phyloP scores from a whole-genome alignment of 2,113 vertebrate genomes.

The rabbit (Oryctolagus cuniculus) region DNA sequence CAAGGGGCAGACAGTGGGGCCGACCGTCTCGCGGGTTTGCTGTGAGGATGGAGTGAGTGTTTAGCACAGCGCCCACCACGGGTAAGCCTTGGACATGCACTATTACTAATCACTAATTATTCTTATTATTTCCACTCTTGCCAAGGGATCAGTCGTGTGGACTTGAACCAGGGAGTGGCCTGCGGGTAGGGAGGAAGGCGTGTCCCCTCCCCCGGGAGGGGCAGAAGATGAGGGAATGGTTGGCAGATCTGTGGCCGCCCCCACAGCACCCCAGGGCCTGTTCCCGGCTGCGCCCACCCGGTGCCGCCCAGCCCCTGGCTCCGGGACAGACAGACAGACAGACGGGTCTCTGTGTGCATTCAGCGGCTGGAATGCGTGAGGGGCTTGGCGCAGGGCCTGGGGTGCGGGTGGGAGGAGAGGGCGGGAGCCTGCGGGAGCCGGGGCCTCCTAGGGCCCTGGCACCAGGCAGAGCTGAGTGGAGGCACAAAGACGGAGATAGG shows the following conservation, averaged over 20 bases:
- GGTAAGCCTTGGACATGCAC: not conserved
- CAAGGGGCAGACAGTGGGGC: not conserved
- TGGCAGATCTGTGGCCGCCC: not conserved
- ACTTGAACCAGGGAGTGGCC: not conserved
- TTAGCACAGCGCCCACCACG: accelerated
- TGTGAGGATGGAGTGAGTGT: not conserved
- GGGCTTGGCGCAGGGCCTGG: conserved; percentile 11
- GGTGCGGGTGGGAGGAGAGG: not conserved
- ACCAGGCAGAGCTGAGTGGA: accelerated
- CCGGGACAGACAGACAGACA: conserved; percentile 56
- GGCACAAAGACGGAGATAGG: not conserved
- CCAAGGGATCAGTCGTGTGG: not conserved
- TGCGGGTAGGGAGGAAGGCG: not conserved
- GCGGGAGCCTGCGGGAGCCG: not conserved
- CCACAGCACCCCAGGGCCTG: not conserved
- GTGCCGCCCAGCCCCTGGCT: conserved; percentile 29
- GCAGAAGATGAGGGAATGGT: not conserved
- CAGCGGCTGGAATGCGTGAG: not conserved
- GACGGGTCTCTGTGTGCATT: conserved; percentile 52
- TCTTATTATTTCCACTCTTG: not conserved
- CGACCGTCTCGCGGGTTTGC: accelerated
- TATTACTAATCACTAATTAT: too few species aligned
- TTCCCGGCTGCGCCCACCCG: conserved; percentile 36
- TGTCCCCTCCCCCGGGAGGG: not conserved
- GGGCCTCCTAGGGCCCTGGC: not conserved